Evolutionary conservation across 2,888 invertebrate genomes (phyloP), one percentile per base, ranked within the genome.

Genomic region (Aplocera efformata): DNA sequence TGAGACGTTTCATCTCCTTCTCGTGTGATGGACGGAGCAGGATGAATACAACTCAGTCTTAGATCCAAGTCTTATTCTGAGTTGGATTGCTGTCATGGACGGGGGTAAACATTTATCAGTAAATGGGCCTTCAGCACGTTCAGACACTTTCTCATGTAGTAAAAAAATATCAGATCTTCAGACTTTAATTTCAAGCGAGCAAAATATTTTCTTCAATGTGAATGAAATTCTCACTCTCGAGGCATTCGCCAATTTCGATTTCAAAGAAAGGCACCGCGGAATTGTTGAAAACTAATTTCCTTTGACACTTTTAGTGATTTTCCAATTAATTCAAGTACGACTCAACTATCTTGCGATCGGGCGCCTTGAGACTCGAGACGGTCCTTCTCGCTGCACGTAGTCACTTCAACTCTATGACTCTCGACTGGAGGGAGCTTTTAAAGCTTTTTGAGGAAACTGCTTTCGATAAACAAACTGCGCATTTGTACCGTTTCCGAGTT

Each of bases 361-460:
- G 26, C 9, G 28, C 32, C 23, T 22, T 23, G 27, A 24, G 34
- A 26, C 25, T 11, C 23, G 13, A 17, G 13, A 17, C 13, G 13
- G 13, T 5, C 6, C 31, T n/a, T 10, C 27, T 28, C 10, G 31
- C 38, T 35, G 38, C 31, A 41, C 32, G 25, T 27, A 24, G 37
- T 20, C 57, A 59, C 67, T 67, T 58, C 54, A 64, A 52, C 52
- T 64, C 56, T 49, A 65, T 55, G 62, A 60, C 51, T 52, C 67
- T 55, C 30, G 35, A 60, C 50, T 67, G 58, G 42, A 70, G 63
- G 52, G 59, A 62, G 54, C 67, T 61, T 55, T 58, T 10, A n/a
- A 29, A 25, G 37, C 21, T 28, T 28, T 29, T 29, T 11, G 6
- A 36, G 13, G 26, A 28, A 23, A 28, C 13, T 21, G 26, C 11